Conservation (phyloP, 2,888 invertebrate genomes). For the Polydrusus cervinus region DNA sequence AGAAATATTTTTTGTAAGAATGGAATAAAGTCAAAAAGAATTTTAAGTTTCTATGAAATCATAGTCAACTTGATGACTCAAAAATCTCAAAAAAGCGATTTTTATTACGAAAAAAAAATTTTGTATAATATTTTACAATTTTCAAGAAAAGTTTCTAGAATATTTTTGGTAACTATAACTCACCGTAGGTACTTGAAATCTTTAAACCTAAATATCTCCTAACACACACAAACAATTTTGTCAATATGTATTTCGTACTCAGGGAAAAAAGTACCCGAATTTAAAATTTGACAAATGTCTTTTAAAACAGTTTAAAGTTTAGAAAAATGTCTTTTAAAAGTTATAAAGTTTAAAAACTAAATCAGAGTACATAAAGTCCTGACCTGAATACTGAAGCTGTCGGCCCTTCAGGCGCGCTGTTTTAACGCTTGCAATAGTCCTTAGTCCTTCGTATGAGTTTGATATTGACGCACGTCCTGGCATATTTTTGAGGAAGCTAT, state of each 20-base stretch:
- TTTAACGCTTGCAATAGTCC: slow-evolving; percentile 34
- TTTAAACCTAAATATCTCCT: too few relatives aligned
- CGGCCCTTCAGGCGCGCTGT: slow-evolving; percentile 15
- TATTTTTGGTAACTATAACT: too few relatives aligned
- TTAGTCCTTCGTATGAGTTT: slow-evolving; percentile 40
- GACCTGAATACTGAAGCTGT: slow-evolving; percentile 50
- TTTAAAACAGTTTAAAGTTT: slow-evolving; percentile 29
- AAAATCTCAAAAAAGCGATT: background rate
- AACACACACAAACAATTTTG: too few relatives aligned
- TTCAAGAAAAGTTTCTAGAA: too few relatives aligned
- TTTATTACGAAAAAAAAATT: too few relatives aligned
- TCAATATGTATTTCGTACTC: background rate
- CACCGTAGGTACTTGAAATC: too few relatives aligned
- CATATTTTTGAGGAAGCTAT: slow-evolving; percentile 21
- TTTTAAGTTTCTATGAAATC: background rate
- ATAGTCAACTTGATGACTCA: background rate
- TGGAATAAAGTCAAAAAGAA: background rate
- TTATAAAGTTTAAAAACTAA: slow-evolving; percentile 42
- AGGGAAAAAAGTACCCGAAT: background rate
- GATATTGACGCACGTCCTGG: slow-evolving; percentile 39
- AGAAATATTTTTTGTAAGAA: slow-evolving; percentile 10
- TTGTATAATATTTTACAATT: too few relatives aligned
- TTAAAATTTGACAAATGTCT: slow-evolving; percentile 36
- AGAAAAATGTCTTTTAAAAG: slow-evolving; percentile 40
- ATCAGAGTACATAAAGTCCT: slow-evolving; percentile 48